A percentile compares a stretch with the other conserved stretches of the same genome.
Evolutionary conservation across 2,888 invertebrate species (phyloP).

Genomic region (Pemphredon lugubris): DNA sequence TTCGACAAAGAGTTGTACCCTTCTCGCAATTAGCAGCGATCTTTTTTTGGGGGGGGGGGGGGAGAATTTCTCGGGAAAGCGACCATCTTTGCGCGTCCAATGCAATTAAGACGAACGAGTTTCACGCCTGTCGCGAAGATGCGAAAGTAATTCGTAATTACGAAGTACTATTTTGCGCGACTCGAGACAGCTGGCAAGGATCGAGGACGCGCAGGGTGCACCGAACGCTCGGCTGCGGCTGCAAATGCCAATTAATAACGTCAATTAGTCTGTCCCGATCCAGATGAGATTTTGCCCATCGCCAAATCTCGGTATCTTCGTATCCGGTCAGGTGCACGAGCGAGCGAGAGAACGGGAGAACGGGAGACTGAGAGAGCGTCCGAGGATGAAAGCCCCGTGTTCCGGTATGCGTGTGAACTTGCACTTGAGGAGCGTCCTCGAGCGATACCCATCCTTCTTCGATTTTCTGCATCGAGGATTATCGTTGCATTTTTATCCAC

Average conservation of each 20-base stretch:
- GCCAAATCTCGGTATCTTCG: slow-evolving; percentile 25
- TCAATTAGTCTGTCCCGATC: slow-evolving; percentile 16
- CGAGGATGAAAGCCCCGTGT: slow-evolving; percentile 1
- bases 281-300: neutral
- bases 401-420: slow-evolving; percentile 38
- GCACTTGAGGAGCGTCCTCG: slow-evolving; percentile 38
- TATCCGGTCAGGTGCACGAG: slow-evolving; percentile 31
- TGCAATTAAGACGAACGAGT: too few species aligned
- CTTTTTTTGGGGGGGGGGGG: too few species aligned
- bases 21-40: too few species aligned
- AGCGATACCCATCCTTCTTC: slow-evolving; percentile 13
- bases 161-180: neutral
- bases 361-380: too few species aligned
- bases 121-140: too few species aligned
- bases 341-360: too few species aligned
- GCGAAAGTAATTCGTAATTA: slow-evolving; percentile 4
- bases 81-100: too few species aligned
- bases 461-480: slow-evolving; percentile 5
- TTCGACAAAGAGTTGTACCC: too few species aligned
- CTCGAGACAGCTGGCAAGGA: slow-evolving; percentile 10
- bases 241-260: slow-evolving; percentile 34
- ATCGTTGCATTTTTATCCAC: slow-evolving; percentile 23
- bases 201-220: neutral
- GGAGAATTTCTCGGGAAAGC: too few species aligned
- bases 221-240: neutral